phyloP scores from a whole-genome alignment of 2,888 invertebrate genomes.

The Drosophila neotestacea region DNA sequence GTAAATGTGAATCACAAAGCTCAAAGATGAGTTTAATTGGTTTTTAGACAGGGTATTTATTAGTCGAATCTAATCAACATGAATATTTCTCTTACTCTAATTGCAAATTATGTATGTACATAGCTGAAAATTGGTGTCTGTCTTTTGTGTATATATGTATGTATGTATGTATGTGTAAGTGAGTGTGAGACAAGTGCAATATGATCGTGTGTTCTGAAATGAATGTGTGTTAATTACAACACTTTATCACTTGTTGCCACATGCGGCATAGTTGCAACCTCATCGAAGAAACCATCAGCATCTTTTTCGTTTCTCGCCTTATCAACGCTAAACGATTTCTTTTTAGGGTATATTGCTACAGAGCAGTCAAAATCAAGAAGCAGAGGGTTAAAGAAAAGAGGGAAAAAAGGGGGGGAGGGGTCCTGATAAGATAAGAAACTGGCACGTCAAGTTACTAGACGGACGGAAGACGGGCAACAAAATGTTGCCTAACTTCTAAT shows the following conservation, averaged over 20 bases:
- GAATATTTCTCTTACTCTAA: constrained; percentile 12
- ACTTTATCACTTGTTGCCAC: constrained; percentile 64
- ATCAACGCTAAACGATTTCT: constrained; percentile 24
- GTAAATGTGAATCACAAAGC: neutral
- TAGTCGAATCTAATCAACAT: neutral
- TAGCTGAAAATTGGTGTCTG: neutral
- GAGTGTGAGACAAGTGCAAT: constrained; percentile 16
- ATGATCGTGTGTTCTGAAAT: constrained; percentile 42
- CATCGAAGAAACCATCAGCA: constrained; percentile 31
- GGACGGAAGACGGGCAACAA: constrained; percentile 9
- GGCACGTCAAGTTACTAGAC: neutral
- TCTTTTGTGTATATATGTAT: neutral
- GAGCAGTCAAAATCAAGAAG: neutral
- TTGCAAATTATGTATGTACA: constrained; percentile 20
- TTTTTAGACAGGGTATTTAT: constrained; percentile 23
- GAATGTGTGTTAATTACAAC: constrained; percentile 74
- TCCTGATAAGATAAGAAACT: constrained; percentile 61
- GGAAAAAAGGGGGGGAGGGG: too few relatives aligned
- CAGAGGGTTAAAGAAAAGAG: neutral
- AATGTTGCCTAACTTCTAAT: constrained; percentile 72
- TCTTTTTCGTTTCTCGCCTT: constrained; percentile 23
- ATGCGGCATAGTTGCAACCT: constrained; percentile 14
- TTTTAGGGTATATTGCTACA: constrained; percentile 15
- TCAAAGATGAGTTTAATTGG: neutral
- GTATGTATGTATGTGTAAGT: constrained; percentile 12